Evolutionary conservation across 2,113 vertebrate species (phyloP), one percentile per base, ranked within the genome.

Genomic region (Misgurnus anguillicaudatus): DNA sequence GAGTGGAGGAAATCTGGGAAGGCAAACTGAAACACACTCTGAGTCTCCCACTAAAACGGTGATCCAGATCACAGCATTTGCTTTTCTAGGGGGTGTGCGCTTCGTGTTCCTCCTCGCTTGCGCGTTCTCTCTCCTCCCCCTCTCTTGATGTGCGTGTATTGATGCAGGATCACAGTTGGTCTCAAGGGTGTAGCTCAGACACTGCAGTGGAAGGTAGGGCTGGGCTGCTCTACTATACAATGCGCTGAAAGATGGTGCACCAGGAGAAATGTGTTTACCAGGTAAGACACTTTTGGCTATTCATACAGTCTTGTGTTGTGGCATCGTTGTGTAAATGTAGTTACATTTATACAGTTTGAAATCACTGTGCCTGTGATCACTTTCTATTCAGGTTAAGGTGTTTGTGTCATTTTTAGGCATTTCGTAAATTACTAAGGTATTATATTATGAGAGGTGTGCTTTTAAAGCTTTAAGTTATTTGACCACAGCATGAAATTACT

Each of bases 221-320:
- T 89, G 87, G 87, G 66, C 78, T 80, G 71, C 75, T 75, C 62
- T 64, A 80, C 78, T 87, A 81, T 91, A 85, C 84, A 48, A 91
- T 92, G 91, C 82, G 70, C 79, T 92, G 89, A 92, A 92, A 86
- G 88, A 93, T 93, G 92, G 92, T 93, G 81, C 92, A 93, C 85
- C 91, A 92, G 84, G 92, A 93, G 85, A 93, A 93, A 92, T 91
- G 90, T 75, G 67, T 92, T 89, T 93, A 93, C 87, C 92, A 93
- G 92, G 92, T 93, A 88, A 89, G 92, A 89, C 78, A 38, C 47
- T 19, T 62, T 57, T 60, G 38, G 13, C 6, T 60, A 3, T n/a
- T 57, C 8, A 57, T 19, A 6, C 8, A 3, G 53, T 79, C 57
- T 79, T 11, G 79, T 61, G 76, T 80, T 60, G 24, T 31, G 13